Base-by-base conservation (phyloP, 2,888 invertebrate genomes). In the Allolobophora icterica region DNA sequence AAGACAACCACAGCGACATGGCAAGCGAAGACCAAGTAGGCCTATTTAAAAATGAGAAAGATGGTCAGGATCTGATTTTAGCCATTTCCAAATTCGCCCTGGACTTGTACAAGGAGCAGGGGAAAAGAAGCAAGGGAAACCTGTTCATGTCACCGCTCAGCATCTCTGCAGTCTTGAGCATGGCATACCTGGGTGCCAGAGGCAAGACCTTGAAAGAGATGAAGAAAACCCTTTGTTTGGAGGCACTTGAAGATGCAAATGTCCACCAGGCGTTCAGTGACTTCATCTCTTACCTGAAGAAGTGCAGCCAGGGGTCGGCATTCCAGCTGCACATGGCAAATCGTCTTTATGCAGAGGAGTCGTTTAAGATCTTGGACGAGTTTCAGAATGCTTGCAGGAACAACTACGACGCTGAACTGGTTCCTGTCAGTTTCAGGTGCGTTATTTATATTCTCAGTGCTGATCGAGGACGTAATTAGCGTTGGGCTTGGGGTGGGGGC, bases 271-370 rank as follows among this genome's bases (percentile, higher is more conserved):
- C 92, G 19, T 90, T 89, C 19, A 84, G 89, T 19, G 33, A 89
- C 52, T 6, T 30, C 30, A 30, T 87, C 35, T 0, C 4, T 24
- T 19, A 87, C 35, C 34, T 87, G 87, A 87, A 87, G 38, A 87
- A 87, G 38, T 24, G 87, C 87, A 34, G 35, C 34, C 21, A 34
- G 8, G 87, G 52, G 35, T 89, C 89, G 24, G 92, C 92, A 33
- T 93, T 93, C 91, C 93, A 92, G 19, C 92, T 95, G 13, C 93
- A 92, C n/a, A 92, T 93, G n/a, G 95, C 94, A 13, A 95, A 95
- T 92, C 93, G 93, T 35, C 91, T 94, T 4, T 94, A 92, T 91
- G 93, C 93, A 19, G 92, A 94, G 58, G 84, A 91, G 89, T 87
- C 45, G 21, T 90, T 89, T 45, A 33, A 40, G 21, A 90, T 92